These are phyloP conservation scores for Mergus octosetaceus DNA, from an alignment of 2,797 vertebrate genomes.

Conservation along the genomic window DNA sequence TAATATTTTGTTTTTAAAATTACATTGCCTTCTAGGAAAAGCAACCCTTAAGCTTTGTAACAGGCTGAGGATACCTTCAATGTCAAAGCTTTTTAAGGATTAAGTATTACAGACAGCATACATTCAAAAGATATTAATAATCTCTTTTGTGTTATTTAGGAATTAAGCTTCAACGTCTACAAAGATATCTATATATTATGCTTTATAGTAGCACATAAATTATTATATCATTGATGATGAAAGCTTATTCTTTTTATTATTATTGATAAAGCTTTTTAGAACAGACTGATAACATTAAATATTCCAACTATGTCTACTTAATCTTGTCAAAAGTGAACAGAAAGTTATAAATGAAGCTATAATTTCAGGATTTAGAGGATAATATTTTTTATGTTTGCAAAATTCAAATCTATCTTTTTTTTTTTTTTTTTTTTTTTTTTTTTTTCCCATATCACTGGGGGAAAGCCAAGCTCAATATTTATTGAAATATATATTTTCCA, in stretches of 20 bases:
- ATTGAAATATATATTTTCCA: not conserved
- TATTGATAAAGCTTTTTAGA: not conserved
- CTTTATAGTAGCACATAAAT: not conserved
- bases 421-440: not conserved
- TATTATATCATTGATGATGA: not conserved
- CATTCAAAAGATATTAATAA: not conserved
- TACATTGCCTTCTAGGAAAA: not conserved
- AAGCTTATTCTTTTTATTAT: not conserved
- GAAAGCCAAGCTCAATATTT: not conserved
- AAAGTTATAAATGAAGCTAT: not conserved
- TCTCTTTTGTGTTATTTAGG: not conserved
- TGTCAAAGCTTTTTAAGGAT: not conserved
- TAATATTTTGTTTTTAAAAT: not conserved
- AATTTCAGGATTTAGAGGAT: not conserved
- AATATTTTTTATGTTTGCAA: not conserved
- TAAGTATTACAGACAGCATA: rapidly evolving
- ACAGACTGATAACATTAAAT: not conserved
- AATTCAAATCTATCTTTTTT: not conserved
- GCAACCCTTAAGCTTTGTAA: not conserved
- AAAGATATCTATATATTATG: not conserved
- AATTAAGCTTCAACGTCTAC: not conserved
- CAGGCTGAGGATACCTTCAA: not conserved
- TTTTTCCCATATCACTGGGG: not conserved
- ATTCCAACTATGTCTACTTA: not conserved
- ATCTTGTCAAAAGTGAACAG: not conserved